A percentile compares a stretch with the other conserved stretches of the same genome.
Evolutionary conservation across 2,797 vertebrate genomes (phyloP).

Genomic region (Ispidina lecontei): DNA sequence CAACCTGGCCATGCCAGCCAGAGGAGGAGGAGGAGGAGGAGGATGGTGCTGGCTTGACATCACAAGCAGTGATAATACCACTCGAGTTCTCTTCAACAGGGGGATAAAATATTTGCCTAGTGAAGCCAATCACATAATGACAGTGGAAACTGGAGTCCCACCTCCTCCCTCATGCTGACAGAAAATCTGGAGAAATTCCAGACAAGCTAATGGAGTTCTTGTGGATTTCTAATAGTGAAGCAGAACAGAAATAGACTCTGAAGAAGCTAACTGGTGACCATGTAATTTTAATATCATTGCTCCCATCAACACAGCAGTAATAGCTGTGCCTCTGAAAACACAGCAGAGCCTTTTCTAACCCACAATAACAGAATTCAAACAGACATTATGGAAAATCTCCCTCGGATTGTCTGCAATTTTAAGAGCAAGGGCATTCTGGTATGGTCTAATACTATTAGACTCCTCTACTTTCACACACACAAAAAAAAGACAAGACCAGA

Average conservation of each 20-base stretch:
- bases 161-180: background rate
- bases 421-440: constrained; percentile 35
- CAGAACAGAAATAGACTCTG: background rate
- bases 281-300: constrained; percentile 9
- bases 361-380: constrained; percentile 7
- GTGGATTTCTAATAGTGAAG: constrained; percentile 4
- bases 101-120: background rate
- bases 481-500: background rate
- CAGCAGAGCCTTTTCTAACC: constrained; percentile 5
- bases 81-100: background rate
- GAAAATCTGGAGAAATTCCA: constrained; percentile 17
- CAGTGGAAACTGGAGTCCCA: background rate
- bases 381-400: constrained; percentile 5
- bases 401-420: constrained; percentile 57
- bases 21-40: background rate
- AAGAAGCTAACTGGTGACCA: constrained; percentile 42
- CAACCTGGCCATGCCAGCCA: accelerated
- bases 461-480: constrained; percentile 6
- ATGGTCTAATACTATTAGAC: background rate
- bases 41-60: background rate
- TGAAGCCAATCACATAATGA: background rate
- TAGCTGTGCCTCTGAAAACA: constrained; percentile 20
- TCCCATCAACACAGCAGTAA: background rate
- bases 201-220: background rate
- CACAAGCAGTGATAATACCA: background rate